Percentiles rank a stretch among this genome's conserved stretches.
Evolutionary conservation across 2,888 invertebrate genomes (phyloP).

Genomic region (Girardia tigrina): DNA sequence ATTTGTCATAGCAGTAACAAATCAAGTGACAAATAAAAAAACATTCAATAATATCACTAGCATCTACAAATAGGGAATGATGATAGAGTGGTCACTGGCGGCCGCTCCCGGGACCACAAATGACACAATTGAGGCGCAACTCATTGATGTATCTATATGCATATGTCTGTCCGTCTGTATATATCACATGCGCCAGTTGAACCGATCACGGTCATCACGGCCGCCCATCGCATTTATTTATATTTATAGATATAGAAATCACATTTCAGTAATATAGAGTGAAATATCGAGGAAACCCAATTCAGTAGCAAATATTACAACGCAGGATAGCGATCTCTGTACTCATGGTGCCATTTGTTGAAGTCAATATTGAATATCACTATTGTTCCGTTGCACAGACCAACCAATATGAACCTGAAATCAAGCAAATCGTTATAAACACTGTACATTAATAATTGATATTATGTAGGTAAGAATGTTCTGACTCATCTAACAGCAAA

Average conservation of each 20-base stretch:
- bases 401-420: constrained; percentile 79
- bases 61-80: constrained; percentile 13
- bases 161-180: too few relatives aligned
- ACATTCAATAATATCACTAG: background rate
- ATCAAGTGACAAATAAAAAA: constrained; percentile 14
- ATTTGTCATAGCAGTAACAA: background rate
- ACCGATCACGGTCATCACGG: too few relatives aligned
- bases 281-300: background rate
- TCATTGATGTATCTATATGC: too few relatives aligned
- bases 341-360: constrained; percentile 58
- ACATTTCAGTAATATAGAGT: background rate
- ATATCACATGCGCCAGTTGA: too few relatives aligned
- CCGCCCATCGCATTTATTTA: too few relatives aligned
- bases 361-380: constrained; percentile 99
- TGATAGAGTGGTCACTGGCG: background rate
- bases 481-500: too few relatives aligned
- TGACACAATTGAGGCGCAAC: too few relatives aligned
- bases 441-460: too few relatives aligned
- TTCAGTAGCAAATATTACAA: background rate
- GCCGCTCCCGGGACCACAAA: too few relatives aligned
- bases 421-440: background rate
- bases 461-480: too few relatives aligned
- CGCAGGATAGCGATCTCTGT: constrained; percentile 40
- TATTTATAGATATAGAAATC: too few relatives aligned
- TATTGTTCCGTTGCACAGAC: constrained; percentile 86